phyloP scores from a whole-genome alignment of 1,140 invertebrate species.

The Harlomillsia oculata region DNA sequence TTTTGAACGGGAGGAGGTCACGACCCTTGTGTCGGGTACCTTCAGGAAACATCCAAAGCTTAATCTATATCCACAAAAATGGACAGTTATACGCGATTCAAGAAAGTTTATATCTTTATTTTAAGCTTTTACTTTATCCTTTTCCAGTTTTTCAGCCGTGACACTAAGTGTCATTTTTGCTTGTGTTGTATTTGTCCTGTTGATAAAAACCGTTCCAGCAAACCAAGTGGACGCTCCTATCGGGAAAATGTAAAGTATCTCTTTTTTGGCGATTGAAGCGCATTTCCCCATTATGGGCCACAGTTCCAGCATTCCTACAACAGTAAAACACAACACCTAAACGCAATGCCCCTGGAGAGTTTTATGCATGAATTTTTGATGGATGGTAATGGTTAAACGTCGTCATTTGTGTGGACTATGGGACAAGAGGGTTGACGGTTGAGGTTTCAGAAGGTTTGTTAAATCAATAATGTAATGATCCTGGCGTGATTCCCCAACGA shows the following conservation, averaged over 20 bases:
- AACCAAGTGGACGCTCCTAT: constrained; percentile 81
- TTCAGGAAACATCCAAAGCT: constrained; percentile 64
- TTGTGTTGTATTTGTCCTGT: constrained; percentile 69
- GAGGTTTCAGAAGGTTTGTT: no score
- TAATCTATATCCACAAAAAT: constrained; percentile 46
- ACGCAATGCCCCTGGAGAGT: no score
- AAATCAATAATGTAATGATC: no score
- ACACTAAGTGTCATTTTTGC: constrained; percentile 65
- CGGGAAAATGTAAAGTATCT: constrained; percentile 80
- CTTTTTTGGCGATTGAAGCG: constrained; percentile 76
- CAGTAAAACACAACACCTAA: no score
- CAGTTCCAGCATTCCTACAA: constrained; percentile 70
- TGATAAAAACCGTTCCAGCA: constrained; percentile 80
- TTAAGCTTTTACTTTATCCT: constrained; percentile 44
- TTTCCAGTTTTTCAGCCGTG: constrained; percentile 59
- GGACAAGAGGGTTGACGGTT: no score
- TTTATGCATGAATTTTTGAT: no score
- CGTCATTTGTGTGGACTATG: no score
- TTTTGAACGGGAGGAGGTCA: constrained; percentile 72
- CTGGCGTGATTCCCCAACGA: no score
- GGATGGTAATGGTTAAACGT: no score
- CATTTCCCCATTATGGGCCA: constrained; percentile 80
- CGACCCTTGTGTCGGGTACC: constrained; percentile 66
- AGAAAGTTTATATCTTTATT: constrained; percentile 36
- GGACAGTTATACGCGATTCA: constrained; percentile 30